phyloP scores from a whole-genome alignment of 2,888 invertebrate species.

The Cryptocheilus praepositus region DNA sequence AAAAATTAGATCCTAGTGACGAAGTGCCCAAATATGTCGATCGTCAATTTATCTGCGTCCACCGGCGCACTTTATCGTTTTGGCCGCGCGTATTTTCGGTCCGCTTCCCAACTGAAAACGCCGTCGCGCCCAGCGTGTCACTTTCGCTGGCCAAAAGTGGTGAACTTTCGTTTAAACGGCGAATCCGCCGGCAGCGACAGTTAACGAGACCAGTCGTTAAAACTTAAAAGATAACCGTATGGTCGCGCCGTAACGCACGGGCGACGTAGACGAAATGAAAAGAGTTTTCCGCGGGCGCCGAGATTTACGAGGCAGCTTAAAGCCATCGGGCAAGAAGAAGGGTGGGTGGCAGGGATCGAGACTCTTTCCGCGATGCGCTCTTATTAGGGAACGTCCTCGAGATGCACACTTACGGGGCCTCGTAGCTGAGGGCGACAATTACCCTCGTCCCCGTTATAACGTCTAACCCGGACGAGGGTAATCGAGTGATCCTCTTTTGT shows the following conservation, averaged over 20 bases:
- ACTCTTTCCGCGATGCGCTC: constrained; percentile 26
- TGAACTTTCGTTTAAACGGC: no score
- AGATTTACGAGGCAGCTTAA: constrained; percentile 17
- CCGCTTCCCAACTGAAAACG: no score
- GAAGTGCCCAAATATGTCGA: no score
- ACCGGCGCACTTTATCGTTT: no score
- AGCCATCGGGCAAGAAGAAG: not conserved
- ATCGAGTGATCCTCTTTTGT: constrained; percentile 52
- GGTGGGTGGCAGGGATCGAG: constrained; percentile 11
- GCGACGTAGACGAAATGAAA: constrained; percentile 2
- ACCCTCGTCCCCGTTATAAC: constrained; percentile 48
- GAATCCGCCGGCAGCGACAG: not conserved
- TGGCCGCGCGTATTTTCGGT: no score
- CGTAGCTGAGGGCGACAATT: constrained; percentile 48
- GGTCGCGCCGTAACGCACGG: constrained; percentile 2
- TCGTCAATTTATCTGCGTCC: no score
- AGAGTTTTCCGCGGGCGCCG: constrained; percentile 4
- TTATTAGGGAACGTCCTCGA: constrained; percentile 43
- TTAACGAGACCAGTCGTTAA: constrained; percentile 8
- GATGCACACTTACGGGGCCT: constrained; percentile 22
- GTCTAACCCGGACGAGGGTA: constrained; percentile 45
- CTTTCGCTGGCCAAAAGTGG: no score
- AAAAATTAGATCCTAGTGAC: no score
- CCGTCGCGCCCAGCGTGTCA: no score
- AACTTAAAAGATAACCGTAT: constrained; percentile 3